Conservation (phyloP, 2,888 invertebrate genomes). For the Zhengitettix transpicula region DNA sequence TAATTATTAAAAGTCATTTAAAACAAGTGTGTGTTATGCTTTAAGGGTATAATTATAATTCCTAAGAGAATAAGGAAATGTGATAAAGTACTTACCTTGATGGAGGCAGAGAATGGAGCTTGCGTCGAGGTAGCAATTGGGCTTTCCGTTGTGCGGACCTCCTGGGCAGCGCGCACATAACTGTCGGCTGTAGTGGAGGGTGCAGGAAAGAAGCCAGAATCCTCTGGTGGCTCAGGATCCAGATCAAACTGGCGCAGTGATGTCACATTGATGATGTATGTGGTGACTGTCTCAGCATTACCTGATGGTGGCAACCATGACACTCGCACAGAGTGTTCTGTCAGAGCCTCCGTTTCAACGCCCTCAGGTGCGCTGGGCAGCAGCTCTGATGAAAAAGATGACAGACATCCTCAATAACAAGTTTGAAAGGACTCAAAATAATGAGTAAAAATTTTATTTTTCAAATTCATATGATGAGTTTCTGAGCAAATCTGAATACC, state of each 20-base stretch:
- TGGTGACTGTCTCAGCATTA: slow-evolving; percentile 44
- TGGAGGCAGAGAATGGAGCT: too few species aligned
- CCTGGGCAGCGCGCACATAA: slow-evolving; percentile 17
- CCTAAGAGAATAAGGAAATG: too few species aligned
- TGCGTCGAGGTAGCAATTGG: too few species aligned
- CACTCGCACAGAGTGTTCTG: slow-evolving; percentile 53
- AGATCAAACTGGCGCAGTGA: slow-evolving; percentile 48
- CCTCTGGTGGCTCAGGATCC: slow-evolving; percentile 5
- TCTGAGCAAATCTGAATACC: too few species aligned
- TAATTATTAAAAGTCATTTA: too few species aligned
- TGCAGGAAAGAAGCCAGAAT: neutral
- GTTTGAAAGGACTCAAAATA: too few species aligned
- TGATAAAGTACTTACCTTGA: too few species aligned
- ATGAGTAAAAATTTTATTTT: too few species aligned
- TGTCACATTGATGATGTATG: slow-evolving; percentile 56
- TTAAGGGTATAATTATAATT: too few species aligned
- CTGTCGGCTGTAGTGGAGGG: slow-evolving; percentile 1
- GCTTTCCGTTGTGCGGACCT: slow-evolving; percentile 27
- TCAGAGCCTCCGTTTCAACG: slow-evolving; percentile 53
- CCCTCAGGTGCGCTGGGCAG: slow-evolving; percentile 59
- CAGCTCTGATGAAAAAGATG: slow-evolving; percentile 32
- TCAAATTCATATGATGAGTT: too few species aligned
- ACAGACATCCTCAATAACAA: too few species aligned
- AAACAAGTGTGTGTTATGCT: too few species aligned
- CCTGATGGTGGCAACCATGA: slow-evolving; percentile 51